These are phyloP conservation scores for Reinhardtius hippoglossoides DNA, from an alignment of 2,113 vertebrate species.

Conservation along the genomic window DNA sequence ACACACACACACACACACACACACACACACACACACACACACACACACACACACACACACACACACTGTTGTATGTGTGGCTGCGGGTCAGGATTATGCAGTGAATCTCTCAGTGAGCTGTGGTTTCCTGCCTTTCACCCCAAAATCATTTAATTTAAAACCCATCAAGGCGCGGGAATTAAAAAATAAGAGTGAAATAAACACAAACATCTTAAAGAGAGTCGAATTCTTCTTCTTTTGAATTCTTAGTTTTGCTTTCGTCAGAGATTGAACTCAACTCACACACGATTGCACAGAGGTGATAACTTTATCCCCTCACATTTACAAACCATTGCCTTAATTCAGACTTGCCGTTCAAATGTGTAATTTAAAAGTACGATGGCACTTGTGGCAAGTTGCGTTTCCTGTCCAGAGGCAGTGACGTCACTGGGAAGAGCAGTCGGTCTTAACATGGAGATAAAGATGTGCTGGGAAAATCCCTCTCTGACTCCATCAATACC, in stretches of 20 bases:
- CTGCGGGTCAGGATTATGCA: slow-evolving; percentile 58
- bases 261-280: too few species aligned
- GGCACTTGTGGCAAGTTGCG: background rate
- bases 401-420: slow-evolving; percentile 32
- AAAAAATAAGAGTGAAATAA: too few species aligned
- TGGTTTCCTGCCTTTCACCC: slow-evolving; percentile 5
- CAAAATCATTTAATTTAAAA: slow-evolving; percentile 1
- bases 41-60: slow-evolving; percentile 4
- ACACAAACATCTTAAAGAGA: too few species aligned
- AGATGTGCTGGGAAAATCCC: slow-evolving; percentile 58
- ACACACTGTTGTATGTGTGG: slow-evolving; percentile 13
- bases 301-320: too few species aligned
- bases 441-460: slow-evolving; percentile 37
- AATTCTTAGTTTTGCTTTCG: too few species aligned
- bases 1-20: background rate
- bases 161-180: background rate
- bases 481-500: slow-evolving; percentile 50
- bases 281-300: too few species aligned
- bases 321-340: background rate
- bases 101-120: slow-evolving; percentile 40
- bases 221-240: too few species aligned
- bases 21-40: background rate
- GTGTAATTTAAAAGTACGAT: slow-evolving; percentile 10
- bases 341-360: background rate
- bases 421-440: background rate